Evolutionary conservation across 2,888 invertebrate genomes (phyloP).

Genomic region (Tricholauxania praeusta): DNA sequence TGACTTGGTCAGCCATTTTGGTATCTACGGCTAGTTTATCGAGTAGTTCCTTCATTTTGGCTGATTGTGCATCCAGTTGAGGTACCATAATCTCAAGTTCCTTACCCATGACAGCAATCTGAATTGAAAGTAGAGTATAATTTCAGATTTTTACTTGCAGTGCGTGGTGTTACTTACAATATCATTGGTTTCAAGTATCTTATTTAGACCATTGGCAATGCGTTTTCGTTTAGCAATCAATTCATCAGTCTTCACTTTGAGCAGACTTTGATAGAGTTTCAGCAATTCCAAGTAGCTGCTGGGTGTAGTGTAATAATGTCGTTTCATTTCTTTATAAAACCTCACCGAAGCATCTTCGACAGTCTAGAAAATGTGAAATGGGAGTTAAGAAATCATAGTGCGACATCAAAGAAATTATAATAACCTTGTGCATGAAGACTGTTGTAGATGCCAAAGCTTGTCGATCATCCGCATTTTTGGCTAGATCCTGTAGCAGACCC

Average conservation of each 20-base stretch:
- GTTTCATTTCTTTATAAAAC: constrained; percentile 84
- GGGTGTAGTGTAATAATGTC: constrained; percentile 91
- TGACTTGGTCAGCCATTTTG: constrained; percentile 83
- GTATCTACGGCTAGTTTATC: constrained; percentile 83
- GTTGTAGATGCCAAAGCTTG: constrained; percentile 74
- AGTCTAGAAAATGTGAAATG: constrained; percentile 71
- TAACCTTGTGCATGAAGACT: constrained; percentile 78
- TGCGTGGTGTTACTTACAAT: constrained; percentile 52
- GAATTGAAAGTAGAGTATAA: too few relatives aligned
- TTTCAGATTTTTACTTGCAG: not conserved
- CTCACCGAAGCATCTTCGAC: constrained; percentile 83
- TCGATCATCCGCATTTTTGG: constrained; percentile 70
- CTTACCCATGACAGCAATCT: constrained; percentile 86
- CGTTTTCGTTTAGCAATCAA: constrained; percentile 74
- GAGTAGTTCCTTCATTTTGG: constrained; percentile 81
- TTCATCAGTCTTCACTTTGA: constrained; percentile 79
- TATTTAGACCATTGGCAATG: constrained; percentile 80
- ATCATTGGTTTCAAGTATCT: constrained; percentile 65
- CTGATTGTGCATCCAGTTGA: constrained; percentile 80
- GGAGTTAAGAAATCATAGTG: not conserved
- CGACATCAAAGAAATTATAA: not conserved
- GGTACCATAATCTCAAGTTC: constrained; percentile 86
- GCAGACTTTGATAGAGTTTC: constrained; percentile 79
- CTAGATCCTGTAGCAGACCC: constrained; percentile 75
- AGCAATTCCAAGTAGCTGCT: constrained; percentile 90